A percentile compares a stretch with the other conserved stretches of the same genome.
Evolutionary conservation across 2,888 invertebrate species (phyloP).

Genomic region (Drosophila melanosoma): DNA sequence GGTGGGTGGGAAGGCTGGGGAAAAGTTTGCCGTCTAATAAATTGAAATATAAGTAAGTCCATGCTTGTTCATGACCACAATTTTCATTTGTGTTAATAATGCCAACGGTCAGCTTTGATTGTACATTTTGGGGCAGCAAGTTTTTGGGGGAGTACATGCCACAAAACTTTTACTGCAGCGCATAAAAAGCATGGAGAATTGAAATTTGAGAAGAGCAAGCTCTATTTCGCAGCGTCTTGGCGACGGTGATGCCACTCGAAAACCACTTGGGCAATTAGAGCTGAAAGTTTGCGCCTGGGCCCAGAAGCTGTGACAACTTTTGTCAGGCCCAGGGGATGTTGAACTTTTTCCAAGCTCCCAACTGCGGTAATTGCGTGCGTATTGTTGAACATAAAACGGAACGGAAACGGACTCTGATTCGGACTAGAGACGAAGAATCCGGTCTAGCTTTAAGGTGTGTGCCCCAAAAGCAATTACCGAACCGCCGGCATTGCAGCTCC

Average conservation of each 20-base stretch:
- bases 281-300: conserved; percentile 63
- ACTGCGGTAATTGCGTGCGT: conserved; percentile 76
- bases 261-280: conserved; percentile 78
- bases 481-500: conserved; percentile 17
- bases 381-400: conserved; percentile 52
- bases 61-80: conserved; percentile 43
- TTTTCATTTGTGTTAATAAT: conserved; percentile 68
- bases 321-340: conserved; percentile 62
- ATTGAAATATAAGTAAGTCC: conserved; percentile 64
- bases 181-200: background rate
- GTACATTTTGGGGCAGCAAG: conserved; percentile 61
- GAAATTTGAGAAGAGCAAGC: conserved; percentile 25
- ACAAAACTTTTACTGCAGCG: conserved; percentile 41
- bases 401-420: conserved; percentile 11
- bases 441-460: conserved; percentile 47
- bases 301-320: conserved; percentile 70
- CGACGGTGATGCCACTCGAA: conserved; percentile 63
- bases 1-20: background rate
- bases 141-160: conserved; percentile 21
- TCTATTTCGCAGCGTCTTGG: conserved; percentile 66
- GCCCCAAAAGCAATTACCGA: conserved; percentile 60
- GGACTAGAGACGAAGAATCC: conserved; percentile 5
- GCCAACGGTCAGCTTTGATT: conserved; percentile 72
- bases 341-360: conserved; percentile 59
- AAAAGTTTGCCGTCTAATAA: conserved; percentile 61